Percentiles rank a stretch among this genome's conserved stretches.
Conservation (phyloP, 2,888 invertebrate species). For the Melitaea athalia region DNA sequence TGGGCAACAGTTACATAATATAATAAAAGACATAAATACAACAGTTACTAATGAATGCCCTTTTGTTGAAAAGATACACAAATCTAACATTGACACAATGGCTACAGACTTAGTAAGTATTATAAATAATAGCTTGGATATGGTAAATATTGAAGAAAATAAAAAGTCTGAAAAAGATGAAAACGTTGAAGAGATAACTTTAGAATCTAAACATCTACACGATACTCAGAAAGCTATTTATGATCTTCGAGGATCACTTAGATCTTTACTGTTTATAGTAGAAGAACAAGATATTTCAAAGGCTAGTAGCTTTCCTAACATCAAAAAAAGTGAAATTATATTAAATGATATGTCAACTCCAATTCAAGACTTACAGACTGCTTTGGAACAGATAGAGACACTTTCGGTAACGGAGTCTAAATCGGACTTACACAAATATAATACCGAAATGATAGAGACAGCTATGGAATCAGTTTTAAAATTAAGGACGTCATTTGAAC, state of each 20-base stretch:
- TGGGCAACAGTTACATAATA: slow-evolving; percentile 79
- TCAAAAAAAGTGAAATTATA: slow-evolving; percentile 63
- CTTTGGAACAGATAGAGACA: slow-evolving; percentile 74
- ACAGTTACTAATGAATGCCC: slow-evolving; percentile 75
- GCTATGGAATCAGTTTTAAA: slow-evolving; percentile 85
- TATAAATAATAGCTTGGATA: slow-evolving; percentile 70
- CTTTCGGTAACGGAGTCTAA: slow-evolving; percentile 79
- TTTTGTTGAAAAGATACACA: slow-evolving; percentile 63
- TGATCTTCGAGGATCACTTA: slow-evolving; percentile 65
- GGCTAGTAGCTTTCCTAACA: slow-evolving; percentile 47
- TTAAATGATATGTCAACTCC: slow-evolving; percentile 73
- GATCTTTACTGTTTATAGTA: slow-evolving; percentile 63
- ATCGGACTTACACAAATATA: slow-evolving; percentile 65
- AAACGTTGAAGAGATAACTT: slow-evolving; percentile 55
- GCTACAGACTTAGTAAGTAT: slow-evolving; percentile 75
- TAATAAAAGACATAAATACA: slow-evolving; percentile 70
- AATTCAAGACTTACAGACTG: slow-evolving; percentile 75
- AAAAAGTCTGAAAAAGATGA: slow-evolving; percentile 63
- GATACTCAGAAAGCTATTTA: slow-evolving; percentile 73
- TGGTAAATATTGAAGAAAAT: slow-evolving; percentile 78
- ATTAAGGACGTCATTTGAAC: slow-evolving; percentile 82
- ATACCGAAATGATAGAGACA: slow-evolving; percentile 84
- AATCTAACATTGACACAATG: slow-evolving; percentile 68
- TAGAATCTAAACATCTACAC: slow-evolving; percentile 64
- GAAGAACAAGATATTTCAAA: slow-evolving; percentile 57